These are phyloP conservation scores for Lycaon pictus DNA, from an alignment of 2,113 vertebrate species.

Conservation along the genomic window DNA sequence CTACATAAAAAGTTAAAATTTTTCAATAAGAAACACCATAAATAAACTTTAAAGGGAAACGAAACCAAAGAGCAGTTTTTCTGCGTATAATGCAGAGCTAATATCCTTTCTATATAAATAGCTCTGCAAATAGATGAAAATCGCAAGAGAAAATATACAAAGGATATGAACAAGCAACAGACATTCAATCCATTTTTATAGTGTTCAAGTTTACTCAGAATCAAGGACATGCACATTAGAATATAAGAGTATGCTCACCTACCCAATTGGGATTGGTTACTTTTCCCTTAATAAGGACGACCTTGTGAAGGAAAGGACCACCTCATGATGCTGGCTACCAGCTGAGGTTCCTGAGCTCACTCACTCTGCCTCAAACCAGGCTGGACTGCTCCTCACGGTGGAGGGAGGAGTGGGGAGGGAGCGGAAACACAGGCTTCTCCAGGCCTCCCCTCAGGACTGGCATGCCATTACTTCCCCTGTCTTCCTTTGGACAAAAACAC, in stretches of 20 bases:
- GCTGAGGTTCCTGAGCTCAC: neutral
- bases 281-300: neutral
- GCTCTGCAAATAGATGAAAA: neutral
- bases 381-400: neutral
- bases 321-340: neutral
- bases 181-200: neutral
- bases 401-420: neutral
- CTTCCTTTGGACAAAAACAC: neutral
- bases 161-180: neutral
- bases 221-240: slow-evolving; percentile 5
- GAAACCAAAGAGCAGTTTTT: slow-evolving; percentile 8
- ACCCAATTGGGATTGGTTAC: neutral
- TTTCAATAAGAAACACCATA: neutral
- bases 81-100: neutral
- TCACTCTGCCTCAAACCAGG: neutral
- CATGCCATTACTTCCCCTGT: neutral
- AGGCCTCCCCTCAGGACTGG: neutral
- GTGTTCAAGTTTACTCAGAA: neutral
- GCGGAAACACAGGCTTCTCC: neutral
- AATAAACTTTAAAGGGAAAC: slow-evolving; percentile 12
- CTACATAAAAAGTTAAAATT: neutral
- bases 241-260: neutral
- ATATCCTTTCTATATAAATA: slow-evolving; percentile 4
- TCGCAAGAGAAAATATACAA: neutral
- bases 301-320: neutral